Evolutionary conservation across 2,113 vertebrate species (phyloP), one percentile per base, ranked within the genome.

Genomic region (Vulpes ferrilata): DNA sequence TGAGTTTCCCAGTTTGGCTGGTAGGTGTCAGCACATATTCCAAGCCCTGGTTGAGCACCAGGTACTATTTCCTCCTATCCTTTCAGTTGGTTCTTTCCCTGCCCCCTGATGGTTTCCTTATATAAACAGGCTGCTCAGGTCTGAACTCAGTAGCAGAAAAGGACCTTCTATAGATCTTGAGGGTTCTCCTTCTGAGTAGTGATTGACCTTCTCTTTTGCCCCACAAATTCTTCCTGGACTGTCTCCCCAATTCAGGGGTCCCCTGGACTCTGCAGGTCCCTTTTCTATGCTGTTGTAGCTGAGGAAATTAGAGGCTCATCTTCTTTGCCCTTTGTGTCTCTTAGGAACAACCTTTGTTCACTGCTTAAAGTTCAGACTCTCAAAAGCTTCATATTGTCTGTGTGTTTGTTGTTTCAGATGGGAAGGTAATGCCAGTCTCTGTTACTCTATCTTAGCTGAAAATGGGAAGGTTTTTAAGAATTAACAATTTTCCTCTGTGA

Each of bases 221-320:
- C 16, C 35, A 3, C 5, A 16, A 59, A 43, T 12, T n/a, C 19
- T 78, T 12, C 20, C 27, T 51, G 23, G 27, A 51, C 19, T 8
- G 0, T 55, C 53, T 82, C 60, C 5, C 22, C 9, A 89, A 8
- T 2, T 69, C 20, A 64, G 25, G 27, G 67, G 48, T 10, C 16
- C 55, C 30, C 27, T n/a, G 76, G n/a, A 59, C 22, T 81, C n/a
- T 23, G 5, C 5, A 59, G 5, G 10, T 38, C 27, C 16, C 25
- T 5, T 27, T 53, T 67, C 62, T 67, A 12, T 5, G 30, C 7
- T 9, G 19, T 6, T 2, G 0, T 4, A 55, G 6, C 48, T 7
- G 6, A 57, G 13, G 17, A 57, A 74, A 17, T 0, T 3, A 35
- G 7, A 48, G 27, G 16, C 8, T 51, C 17, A 17, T 1, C 11